These are phyloP conservation scores for Wiebesia pumilae DNA, from an alignment of 1,140 invertebrate species.

Conservation along the genomic window DNA sequence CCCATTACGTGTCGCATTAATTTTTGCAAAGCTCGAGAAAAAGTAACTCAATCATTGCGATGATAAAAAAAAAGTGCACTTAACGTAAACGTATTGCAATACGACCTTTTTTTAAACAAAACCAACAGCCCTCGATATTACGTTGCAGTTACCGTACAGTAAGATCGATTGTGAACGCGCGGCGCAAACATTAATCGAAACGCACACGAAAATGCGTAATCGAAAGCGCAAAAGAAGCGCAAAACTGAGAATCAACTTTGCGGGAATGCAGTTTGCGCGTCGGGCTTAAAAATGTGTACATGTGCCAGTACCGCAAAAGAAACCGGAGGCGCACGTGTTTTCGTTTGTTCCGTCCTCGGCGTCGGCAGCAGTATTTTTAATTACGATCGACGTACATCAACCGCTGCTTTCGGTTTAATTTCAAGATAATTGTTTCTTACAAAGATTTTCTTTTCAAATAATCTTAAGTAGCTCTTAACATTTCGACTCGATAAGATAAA, in stretches of 20 bases:
- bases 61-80: neutral
- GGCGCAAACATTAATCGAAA: neutral
- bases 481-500: neutral
- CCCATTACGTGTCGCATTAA: no score
- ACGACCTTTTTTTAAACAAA: neutral
- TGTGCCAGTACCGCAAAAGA: neutral
- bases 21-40: neutral
- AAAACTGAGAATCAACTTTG: neutral
- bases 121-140: neutral
- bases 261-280: slow-evolving; percentile 22
- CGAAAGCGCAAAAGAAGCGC: neutral
- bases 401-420: neutral
- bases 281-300: neutral
- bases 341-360: neutral
- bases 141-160: neutral
- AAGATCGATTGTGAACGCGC: neutral
- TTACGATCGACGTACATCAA: neutral
- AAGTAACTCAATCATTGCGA: neutral
- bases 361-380: neutral
- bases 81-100: neutral
- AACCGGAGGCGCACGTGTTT: neutral
- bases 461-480: neutral
- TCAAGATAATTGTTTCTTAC: slow-evolving; percentile 14
- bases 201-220: neutral
- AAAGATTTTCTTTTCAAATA: neutral